Base-by-base conservation (phyloP, 1,140 invertebrate species). In the Heliconius melpomene region DNA sequence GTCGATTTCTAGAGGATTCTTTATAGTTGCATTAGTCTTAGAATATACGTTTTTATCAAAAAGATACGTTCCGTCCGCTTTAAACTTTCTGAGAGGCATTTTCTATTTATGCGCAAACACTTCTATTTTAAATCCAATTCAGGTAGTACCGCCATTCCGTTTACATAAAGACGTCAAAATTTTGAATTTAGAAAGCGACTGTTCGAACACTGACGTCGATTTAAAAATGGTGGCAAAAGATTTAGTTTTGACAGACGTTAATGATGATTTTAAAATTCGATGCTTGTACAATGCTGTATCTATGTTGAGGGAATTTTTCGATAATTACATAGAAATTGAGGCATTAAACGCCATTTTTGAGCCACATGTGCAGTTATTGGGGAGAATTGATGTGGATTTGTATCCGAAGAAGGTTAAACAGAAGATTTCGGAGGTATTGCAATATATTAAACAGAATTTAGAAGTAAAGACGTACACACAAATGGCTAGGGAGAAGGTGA, bases 1-100 rank as follows among this genome's bases (percentile, higher is more conserved):
- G 81, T 97, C 98, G 82, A 94, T 98, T 85, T 95, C 97, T 16
- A 96, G 96, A 90, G 98, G 98, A n/a, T 90, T 98, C 32, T 98
- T 98, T 86, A 80, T 98, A 72, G 95, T 95, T 36, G 96, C 96
- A 3, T 89, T 98, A 70, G 93, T 97, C 57, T 91, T 97, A 86
- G 97, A 98, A 96, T 98, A 97, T 89, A 97, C 97, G 3, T 85
- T 91, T 7, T 90, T 97, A n/a, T 98, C 98, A 6, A 98, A 98
- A 94, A 95, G 98, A 87, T 97, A 97, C 86, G 93, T 97, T 29
- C 98, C 98, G 1, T 96, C 97, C 70, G 96, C 95, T 0, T 94
- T 98, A 16, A 98, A 97, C 91, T 98, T 97, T 88, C 90, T 98
- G 9, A 92, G 95, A 52, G 97, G 97, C 5, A 90, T 98, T 78